These are phyloP conservation scores for Shargacucullia verbasci DNA, from an alignment of 2,888 invertebrate genomes.

Conservation along the genomic window DNA sequence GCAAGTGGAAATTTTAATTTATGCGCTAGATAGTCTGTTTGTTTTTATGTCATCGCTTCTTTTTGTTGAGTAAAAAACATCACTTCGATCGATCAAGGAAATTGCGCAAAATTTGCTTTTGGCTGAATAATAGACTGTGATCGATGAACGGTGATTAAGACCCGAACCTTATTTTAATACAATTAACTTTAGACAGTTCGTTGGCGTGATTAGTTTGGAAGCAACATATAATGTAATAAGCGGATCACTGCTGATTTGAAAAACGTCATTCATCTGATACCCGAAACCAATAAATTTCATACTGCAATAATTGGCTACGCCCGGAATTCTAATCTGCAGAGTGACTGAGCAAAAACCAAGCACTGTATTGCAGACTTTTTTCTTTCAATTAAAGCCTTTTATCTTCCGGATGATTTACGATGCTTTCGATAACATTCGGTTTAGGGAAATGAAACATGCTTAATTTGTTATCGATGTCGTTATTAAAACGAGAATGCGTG, in stretches of 20 bases:
- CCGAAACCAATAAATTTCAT: slow-evolving; percentile 78
- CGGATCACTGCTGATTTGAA: slow-evolving; percentile 56
- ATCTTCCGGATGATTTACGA: slow-evolving; percentile 81
- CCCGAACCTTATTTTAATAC: slow-evolving; percentile 43
- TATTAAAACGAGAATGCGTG: slow-evolving; percentile 61
- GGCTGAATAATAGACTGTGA: slow-evolving; percentile 61
- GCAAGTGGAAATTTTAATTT: slow-evolving; percentile 88
- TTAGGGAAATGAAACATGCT: slow-evolving; percentile 63
- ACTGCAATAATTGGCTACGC: slow-evolving; percentile 81
- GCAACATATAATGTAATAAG: slow-evolving; percentile 46
- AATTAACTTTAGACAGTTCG: slow-evolving; percentile 35
- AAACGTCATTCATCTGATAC: slow-evolving; percentile 73
- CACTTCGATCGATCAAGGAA: slow-evolving; percentile 76
- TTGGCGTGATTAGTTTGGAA: slow-evolving; percentile 14
- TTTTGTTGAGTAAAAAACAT: slow-evolving; percentile 78
- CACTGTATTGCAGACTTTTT: slow-evolving; percentile 77
- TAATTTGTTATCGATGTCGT: slow-evolving; percentile 61
- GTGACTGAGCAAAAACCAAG: slow-evolving; percentile 80
- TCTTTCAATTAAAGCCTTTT: slow-evolving; percentile 83
- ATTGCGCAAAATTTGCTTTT: slow-evolving; percentile 73
- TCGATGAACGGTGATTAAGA: slow-evolving; percentile 60
- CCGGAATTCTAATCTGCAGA: slow-evolving; percentile 80
- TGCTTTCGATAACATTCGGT: slow-evolving; percentile 64
- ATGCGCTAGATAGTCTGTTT: slow-evolving; percentile 84
- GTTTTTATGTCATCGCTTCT: slow-evolving; percentile 81